Conservation (phyloP, 2,888 invertebrate species). For the Argynnis bischoffii region DNA sequence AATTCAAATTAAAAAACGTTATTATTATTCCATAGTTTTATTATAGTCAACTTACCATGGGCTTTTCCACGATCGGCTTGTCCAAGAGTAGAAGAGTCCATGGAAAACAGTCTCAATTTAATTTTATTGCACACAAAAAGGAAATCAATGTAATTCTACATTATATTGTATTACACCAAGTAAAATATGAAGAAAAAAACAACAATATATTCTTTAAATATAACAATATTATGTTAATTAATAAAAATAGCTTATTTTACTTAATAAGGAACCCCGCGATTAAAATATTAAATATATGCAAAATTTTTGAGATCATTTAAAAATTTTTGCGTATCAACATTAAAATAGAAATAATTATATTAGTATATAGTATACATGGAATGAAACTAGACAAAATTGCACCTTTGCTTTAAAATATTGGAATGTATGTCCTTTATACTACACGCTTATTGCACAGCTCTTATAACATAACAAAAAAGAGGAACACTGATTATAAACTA, state of each 20-base stretch:
- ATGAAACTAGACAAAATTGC: slow-evolving; percentile 24
- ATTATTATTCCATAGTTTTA: slow-evolving; percentile 60
- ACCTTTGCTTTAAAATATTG: slow-evolving; percentile 27
- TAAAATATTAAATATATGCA: background rate
- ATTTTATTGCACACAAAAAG: slow-evolving; percentile 63
- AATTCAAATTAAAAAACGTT: slow-evolving; percentile 50
- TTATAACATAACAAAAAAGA: slow-evolving; percentile 25
- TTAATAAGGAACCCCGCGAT: slow-evolving; percentile 3
- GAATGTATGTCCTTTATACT: slow-evolving; percentile 26
- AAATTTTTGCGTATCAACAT: slow-evolving; percentile 1
- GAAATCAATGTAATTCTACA: slow-evolving; percentile 41
- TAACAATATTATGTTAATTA: slow-evolving; percentile 13
- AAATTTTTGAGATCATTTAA: slow-evolving; percentile 17
- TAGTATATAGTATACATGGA: slow-evolving; percentile 16
- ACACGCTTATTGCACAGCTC: slow-evolving; percentile 23
- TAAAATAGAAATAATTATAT: slow-evolving; percentile 12
- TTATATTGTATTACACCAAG: slow-evolving; percentile 23
- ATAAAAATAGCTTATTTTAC: slow-evolving; percentile 13
- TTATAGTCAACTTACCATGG: slow-evolving; percentile 76
- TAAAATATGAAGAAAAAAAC: slow-evolving; percentile 30
- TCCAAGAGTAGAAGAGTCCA: slow-evolving; percentile 75
- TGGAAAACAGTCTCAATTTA: slow-evolving; percentile 74
- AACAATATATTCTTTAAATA: slow-evolving; percentile 29
- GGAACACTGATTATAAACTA: slow-evolving; percentile 10
- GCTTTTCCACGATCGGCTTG: slow-evolving; percentile 75